Conservation (phyloP, 2,113 vertebrate species). For the Heloderma charlesbogerti region DNA sequence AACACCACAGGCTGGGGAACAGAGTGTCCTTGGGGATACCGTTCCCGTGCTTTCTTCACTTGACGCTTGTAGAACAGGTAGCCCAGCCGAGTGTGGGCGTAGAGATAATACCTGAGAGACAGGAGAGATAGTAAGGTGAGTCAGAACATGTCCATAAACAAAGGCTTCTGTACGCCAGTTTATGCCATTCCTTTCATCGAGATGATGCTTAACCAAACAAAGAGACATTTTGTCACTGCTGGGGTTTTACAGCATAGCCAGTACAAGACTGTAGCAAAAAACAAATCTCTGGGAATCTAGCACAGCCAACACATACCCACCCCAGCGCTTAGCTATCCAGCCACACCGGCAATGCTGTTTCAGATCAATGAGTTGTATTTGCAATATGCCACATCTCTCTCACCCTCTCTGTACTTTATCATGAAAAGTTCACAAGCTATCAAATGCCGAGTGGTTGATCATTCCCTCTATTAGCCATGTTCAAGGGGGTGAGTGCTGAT, state of each 20-base stretch:
- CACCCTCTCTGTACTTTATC: no score
- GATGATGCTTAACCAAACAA: neutral
- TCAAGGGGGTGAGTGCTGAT: neutral
- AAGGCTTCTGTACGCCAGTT: neutral
- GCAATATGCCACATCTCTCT: neutral
- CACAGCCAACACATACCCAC: neutral
- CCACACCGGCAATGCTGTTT: neutral
- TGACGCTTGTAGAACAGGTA: conserved; percentile 95
- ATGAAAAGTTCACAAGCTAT: neutral
- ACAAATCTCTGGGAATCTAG: neutral
- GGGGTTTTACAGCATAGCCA: neutral
- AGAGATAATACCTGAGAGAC: conserved; percentile 88
- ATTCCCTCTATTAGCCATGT: neutral
- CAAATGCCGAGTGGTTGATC: neutral
- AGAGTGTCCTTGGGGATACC: conserved; percentile 91
- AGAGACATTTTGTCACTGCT: neutral
- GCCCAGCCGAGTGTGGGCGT: conserved; percentile 93
- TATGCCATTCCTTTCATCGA: neutral
- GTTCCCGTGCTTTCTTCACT: conserved; percentile 89
- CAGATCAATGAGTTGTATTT: neutral
- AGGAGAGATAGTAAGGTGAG: neutral
- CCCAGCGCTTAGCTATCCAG: neutral
- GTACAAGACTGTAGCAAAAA: neutral
- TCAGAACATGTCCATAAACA: neutral
- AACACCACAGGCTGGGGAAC: conserved; percentile 80